These are phyloP conservation scores for Australoheros scitulus DNA, from an alignment of 2,113 vertebrate species.

Conservation along the genomic window DNA sequence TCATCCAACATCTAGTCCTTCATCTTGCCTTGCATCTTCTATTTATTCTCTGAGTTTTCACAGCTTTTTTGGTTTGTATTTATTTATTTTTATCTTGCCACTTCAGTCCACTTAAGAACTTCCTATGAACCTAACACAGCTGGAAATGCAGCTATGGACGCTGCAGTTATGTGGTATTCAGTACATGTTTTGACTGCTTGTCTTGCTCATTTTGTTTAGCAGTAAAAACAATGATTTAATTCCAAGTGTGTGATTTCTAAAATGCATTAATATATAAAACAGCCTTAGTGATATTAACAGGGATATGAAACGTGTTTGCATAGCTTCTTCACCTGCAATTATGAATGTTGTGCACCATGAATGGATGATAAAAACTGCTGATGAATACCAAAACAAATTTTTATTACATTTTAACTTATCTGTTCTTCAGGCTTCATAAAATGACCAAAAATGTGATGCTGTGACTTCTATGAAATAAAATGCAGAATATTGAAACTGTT, in stretches of 20 bases:
- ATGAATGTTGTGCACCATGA: not conserved
- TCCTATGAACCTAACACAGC: no score
- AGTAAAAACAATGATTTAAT: not conserved
- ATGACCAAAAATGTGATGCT: no score
- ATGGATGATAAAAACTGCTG: no score
- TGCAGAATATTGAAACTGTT: no score
- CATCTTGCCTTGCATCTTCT: no score
- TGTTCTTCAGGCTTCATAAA: no score
- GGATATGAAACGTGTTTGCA: not conserved
- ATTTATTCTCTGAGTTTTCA: no score
- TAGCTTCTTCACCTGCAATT: not conserved
- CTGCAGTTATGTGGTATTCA: not conserved
- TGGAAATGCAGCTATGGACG: not conserved
- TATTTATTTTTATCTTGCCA: not conserved
- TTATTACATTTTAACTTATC: no score
- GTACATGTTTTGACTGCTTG: no score
- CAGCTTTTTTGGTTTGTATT: not conserved
- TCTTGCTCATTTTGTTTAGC: not conserved
- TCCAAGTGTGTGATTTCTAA: not conserved
- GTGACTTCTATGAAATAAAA: no score
- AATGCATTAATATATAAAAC: not conserved
- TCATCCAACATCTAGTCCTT: no score
- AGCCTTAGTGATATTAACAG: not conserved
- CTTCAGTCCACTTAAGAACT: not conserved
- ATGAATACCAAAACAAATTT: no score